Evolutionary conservation across 92 coral and sea anemone species (phyloP).

Genomic region (Palythoa grandiflora): DNA sequence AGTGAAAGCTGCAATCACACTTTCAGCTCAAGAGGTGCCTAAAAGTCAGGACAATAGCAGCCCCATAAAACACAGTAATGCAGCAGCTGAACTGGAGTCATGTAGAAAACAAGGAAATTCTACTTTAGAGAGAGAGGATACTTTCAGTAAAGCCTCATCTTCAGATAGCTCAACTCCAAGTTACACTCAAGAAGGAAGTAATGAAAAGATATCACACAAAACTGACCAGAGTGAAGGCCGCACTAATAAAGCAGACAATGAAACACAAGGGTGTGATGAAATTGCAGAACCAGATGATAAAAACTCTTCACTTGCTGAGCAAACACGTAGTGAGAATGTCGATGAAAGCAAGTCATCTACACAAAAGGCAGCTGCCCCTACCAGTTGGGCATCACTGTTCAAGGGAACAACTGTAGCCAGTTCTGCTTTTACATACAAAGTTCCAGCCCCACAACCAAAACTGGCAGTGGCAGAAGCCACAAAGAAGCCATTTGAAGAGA

Average conservation of each 20-base stretch:
- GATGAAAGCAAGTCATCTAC: neutral
- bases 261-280: neutral
- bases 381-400: slow-evolving; percentile 93
- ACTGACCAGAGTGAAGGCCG: neutral
- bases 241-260: neutral
- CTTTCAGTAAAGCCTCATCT: neutral
- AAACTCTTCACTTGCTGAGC: neutral
- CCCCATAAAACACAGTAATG: neutral
- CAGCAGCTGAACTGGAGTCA: neutral
- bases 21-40: slow-evolving; percentile 8
- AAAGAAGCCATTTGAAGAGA: slow-evolving; percentile 65
- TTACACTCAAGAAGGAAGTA: slow-evolving; percentile 57
- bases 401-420: slow-evolving; percentile 67
- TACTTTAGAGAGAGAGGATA: neutral
- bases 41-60: neutral
- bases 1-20: slow-evolving; percentile 32
- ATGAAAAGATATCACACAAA: neutral
- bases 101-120: neutral
- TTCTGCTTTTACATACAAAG: slow-evolving; percentile 54
- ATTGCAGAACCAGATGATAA: neutral
- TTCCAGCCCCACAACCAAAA: slow-evolving; percentile 31
- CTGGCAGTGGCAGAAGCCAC: slow-evolving; percentile 23
- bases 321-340: neutral
- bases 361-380: slow-evolving; percentile 41
- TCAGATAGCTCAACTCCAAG: slow-evolving; percentile 76